phyloP scores from a whole-genome alignment of 2,888 invertebrate species.

The Aporophyla nigra region DNA sequence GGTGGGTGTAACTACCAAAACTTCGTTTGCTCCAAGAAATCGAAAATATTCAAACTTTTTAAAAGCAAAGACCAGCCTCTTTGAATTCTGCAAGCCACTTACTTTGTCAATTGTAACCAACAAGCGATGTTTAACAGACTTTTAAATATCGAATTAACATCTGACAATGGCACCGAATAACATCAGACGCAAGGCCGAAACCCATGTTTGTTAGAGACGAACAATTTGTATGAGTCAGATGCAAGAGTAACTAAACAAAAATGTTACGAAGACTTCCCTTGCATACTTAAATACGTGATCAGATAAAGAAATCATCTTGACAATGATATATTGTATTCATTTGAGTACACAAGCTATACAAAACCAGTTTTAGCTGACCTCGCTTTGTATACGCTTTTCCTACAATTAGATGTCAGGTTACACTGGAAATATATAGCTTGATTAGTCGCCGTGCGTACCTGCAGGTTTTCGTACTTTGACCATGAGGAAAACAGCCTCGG shows the following conservation, averaged over 20 bases:
- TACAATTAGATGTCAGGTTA: too few species aligned
- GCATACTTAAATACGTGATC: constrained; percentile 54
- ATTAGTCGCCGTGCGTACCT: neutral
- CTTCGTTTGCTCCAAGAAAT: neutral
- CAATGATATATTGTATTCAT: constrained; percentile 44
- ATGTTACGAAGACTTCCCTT: constrained; percentile 42
- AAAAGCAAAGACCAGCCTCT: neutral
- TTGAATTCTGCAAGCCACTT: neutral
- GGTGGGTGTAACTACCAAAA: neutral
- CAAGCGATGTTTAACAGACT: constrained; percentile 38
- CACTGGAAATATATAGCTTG: too few species aligned
- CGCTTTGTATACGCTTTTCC: too few species aligned
- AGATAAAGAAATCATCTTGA: constrained; percentile 49
- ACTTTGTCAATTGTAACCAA: constrained; percentile 17
- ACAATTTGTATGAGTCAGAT: constrained; percentile 67
- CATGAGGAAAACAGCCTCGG: neutral
- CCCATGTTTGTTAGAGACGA: constrained; percentile 67
- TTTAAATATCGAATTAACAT: constrained; percentile 66
- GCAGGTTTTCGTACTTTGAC: constrained; percentile 3
- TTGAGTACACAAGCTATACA: neutral
- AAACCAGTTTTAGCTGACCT: too few species aligned
- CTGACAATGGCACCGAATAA: constrained; percentile 65
- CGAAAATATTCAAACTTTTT: neutral
- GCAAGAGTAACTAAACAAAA: constrained; percentile 45
- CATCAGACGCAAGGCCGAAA: constrained; percentile 71